These are phyloP conservation scores for Umimayanthus kanabou DNA, from an alignment of 92 coral and sea anemone genomes.

Conservation along the genomic window DNA sequence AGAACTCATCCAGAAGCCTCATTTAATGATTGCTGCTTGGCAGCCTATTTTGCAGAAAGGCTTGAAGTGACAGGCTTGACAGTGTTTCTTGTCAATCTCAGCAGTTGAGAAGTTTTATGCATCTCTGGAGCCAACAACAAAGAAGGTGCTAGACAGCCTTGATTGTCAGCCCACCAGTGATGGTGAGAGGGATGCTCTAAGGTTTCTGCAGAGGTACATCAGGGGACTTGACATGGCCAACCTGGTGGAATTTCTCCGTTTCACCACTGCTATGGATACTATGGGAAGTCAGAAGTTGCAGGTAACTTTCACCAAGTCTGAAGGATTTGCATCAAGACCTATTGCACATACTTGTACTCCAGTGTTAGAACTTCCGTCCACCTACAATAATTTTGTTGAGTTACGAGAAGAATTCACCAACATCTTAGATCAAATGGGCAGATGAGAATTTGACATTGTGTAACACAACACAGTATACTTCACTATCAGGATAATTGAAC, in stretches of 20 bases:
- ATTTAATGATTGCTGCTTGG: no score
- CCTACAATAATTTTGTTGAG: no score
- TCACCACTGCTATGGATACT: conserved; percentile 45
- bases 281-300: conserved; percentile 36
- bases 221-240: conserved; percentile 28
- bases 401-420: conserved; percentile 11
- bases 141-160: conserved; percentile 35
- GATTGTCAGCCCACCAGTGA: conserved; percentile 24
- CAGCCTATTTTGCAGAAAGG: no score
- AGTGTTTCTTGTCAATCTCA: background rate
- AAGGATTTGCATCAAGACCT: no score
- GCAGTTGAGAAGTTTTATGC: conserved; percentile 43
- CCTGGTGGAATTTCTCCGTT: conserved; percentile 39
- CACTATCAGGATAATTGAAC: no score
- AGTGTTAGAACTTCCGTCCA: no score
- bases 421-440: conserved; percentile 3
- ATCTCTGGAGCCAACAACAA: conserved; percentile 40
- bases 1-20: conserved; percentile 12
- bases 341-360: no score
- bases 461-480: background rate
- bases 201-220: no score
- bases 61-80: background rate
- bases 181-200: conserved; percentile 31
- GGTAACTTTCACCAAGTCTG: conserved; percentile 10
- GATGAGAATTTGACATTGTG: conserved; percentile 21